phyloP scores from a whole-genome alignment of 1,140 invertebrate species.

The Psix sp. region DNA sequence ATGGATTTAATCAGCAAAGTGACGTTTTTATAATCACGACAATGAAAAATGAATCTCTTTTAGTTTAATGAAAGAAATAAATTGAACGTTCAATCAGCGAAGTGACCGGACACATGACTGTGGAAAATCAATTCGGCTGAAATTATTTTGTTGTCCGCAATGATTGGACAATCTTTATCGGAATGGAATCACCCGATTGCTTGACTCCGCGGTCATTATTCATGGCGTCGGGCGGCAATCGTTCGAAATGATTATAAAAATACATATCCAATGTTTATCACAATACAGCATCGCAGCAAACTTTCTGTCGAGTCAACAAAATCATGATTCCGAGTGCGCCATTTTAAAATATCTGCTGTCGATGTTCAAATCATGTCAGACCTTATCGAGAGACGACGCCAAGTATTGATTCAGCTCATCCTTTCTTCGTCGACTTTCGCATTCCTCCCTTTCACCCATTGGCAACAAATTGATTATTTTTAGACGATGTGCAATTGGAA shows the following conservation, averaged over 20 bases:
- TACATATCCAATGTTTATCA: constrained; percentile 42
- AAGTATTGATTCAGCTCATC: constrained; percentile 59
- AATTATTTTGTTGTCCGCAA: constrained; percentile 1
- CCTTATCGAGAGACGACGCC: constrained; percentile 54
- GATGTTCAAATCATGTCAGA: constrained; percentile 58
- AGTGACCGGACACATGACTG: neutral
- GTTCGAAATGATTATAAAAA: constrained; percentile 21
- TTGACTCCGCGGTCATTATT: constrained; percentile 10
- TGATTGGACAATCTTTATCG: constrained; percentile 9
- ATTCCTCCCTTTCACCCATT: constrained; percentile 32
- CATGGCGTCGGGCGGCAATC: constrained; percentile 15
- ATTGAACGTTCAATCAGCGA: constrained; percentile 6
- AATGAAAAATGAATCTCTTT: neutral
- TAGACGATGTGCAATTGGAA: constrained; percentile 59
- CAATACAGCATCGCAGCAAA: constrained; percentile 16
- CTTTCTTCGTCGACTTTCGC: constrained; percentile 51
- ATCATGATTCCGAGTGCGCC: constrained; percentile 49
- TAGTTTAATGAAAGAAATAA: neutral
- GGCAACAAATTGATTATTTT: constrained; percentile 60
- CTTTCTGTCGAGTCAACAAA: constrained; percentile 53
- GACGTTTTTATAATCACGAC: too few relatives aligned
- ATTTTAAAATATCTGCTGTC: constrained; percentile 57
- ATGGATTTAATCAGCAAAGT: too few relatives aligned
- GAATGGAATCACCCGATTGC: constrained; percentile 9
- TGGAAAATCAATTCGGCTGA: constrained; percentile 8